Evolutionary conservation across 2,888 invertebrate species (phyloP).

Genomic region (Macroteleia sp.): DNA sequence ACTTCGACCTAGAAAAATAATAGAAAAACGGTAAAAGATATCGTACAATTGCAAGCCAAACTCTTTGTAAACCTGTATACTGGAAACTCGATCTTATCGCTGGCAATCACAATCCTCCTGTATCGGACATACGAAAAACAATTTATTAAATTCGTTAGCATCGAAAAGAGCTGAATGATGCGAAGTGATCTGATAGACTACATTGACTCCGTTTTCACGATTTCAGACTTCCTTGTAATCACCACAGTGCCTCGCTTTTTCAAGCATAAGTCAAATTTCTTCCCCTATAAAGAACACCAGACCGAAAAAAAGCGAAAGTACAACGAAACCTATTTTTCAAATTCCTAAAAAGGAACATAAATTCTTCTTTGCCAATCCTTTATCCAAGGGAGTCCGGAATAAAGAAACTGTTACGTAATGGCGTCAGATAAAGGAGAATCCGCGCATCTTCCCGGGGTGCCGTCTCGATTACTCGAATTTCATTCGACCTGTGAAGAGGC

Average conservation of each 20-base stretch:
- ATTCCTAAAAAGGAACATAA: constrained; percentile 10
- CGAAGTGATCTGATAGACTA: constrained; percentile 44
- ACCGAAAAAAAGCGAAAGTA: background rate
- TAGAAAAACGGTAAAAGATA: too few relatives aligned
- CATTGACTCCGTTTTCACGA: constrained; percentile 32
- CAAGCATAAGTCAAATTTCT: constrained; percentile 26
- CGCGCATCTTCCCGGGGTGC: constrained; percentile 38
- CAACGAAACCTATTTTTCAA: constrained; percentile 29
- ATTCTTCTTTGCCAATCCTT: constrained; percentile 28
- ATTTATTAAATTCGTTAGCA: constrained; percentile 58
- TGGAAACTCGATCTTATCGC: constrained; percentile 61
- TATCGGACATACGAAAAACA: constrained; percentile 45
- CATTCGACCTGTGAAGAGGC: constrained; percentile 63
- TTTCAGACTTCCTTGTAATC: constrained; percentile 37
- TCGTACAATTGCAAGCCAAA: too few relatives aligned
- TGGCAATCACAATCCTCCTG: constrained; percentile 41
- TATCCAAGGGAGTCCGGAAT: constrained; percentile 3
- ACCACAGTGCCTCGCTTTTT: constrained; percentile 22
- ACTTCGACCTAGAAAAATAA: too few relatives aligned
- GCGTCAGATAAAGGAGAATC: constrained; percentile 40
- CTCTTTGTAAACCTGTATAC: constrained; percentile 38
- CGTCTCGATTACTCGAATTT: constrained; percentile 76
- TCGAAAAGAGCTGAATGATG: constrained; percentile 46
- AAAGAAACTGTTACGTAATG: constrained; percentile 37
- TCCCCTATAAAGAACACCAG: background rate